Evolutionary conservation across 2,888 invertebrate genomes (phyloP).

Genomic region (Chaetoderma sp.): DNA sequence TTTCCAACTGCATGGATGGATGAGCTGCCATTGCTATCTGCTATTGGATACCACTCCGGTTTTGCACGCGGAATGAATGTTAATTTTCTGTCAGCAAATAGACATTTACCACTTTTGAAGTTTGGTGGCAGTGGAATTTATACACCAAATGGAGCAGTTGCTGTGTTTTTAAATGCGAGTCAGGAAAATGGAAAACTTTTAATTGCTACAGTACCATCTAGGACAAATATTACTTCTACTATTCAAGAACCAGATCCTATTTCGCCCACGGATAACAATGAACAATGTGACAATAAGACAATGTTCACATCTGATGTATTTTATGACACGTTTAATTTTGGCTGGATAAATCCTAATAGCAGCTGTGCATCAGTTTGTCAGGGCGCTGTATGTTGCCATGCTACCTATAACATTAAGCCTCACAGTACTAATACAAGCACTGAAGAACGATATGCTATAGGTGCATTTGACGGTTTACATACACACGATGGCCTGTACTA

Average conservation of each 20-base stretch:
- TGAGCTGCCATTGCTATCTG: slow-evolving; percentile 75
- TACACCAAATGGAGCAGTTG: slow-evolving; percentile 63
- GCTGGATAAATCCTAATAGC: background rate
- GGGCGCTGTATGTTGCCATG: background rate
- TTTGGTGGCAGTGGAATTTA: slow-evolving; percentile 80
- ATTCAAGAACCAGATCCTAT: background rate
- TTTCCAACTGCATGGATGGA: slow-evolving; percentile 84
- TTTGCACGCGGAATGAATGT: slow-evolving; percentile 78
- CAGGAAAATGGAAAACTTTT: background rate
- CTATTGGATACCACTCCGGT: slow-evolving; percentile 74
- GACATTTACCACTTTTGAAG: slow-evolving; percentile 70
- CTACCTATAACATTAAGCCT: background rate
- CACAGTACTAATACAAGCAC: background rate
- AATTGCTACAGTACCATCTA: background rate
- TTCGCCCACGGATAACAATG: background rate
- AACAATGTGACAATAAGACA: background rate
- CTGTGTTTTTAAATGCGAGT: too few species aligned
- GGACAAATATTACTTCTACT: background rate
- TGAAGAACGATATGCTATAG: background rate
- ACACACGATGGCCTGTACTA: background rate
- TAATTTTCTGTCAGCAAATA: slow-evolving; percentile 79
- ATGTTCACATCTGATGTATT: background rate
- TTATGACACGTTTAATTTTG: background rate
- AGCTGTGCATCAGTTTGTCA: background rate
- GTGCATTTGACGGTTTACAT: too few species aligned